Evolutionary conservation across 2,888 invertebrate species (phyloP), one percentile per base, ranked within the genome.

Genomic region (Pocota personata): DNA sequence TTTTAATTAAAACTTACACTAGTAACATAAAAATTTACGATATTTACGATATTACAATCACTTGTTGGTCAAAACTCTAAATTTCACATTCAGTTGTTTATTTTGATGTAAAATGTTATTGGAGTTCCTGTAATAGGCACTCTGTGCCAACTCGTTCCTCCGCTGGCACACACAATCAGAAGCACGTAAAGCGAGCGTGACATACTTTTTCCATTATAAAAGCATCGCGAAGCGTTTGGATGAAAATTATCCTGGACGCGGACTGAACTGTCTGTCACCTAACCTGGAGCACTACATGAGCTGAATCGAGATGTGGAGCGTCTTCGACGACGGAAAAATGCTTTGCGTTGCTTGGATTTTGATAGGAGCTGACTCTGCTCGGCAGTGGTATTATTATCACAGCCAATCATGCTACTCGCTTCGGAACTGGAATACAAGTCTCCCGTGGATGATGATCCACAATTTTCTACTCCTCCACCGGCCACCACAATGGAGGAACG

Each of bases 271-370:
- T 2, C 5, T n/a, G 24, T 24, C 4, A 3, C 32, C 87, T 89
- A 89, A 19, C 88, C 89, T 7, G 89, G 89, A 24, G 89, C 89
- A 87, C 89, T 89, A 67, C 88, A 88, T 6, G 88, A 87, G 19
- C 88, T 88, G 32, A 87, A 88, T 21, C 87, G 57, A 1, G 88
- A 88, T 27, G 88, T 83, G 10, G 88, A 87, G 1, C 87, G 88
- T 8, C 89, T 78, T 35, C 82, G 82, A 55, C 82, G 82, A 19
- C 86, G 86, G 14, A 82, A 82, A 46, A 84, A 80, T 32, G 84
- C 32, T 30, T 66, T 46, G 24, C 80, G 80, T 21, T 66, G 66
- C 43, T 80, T 80, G 12, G 80, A 52, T 32, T 80, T 80, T 2
- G 64, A 43, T 3, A 80, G 37, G 57, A 86, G 80, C 8, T 82